Percentiles rank a stretch among this genome's conserved stretches.
Evolutionary conservation across 2,888 invertebrate genomes (phyloP).

Genomic region (Archaeoteleia sp.): DNA sequence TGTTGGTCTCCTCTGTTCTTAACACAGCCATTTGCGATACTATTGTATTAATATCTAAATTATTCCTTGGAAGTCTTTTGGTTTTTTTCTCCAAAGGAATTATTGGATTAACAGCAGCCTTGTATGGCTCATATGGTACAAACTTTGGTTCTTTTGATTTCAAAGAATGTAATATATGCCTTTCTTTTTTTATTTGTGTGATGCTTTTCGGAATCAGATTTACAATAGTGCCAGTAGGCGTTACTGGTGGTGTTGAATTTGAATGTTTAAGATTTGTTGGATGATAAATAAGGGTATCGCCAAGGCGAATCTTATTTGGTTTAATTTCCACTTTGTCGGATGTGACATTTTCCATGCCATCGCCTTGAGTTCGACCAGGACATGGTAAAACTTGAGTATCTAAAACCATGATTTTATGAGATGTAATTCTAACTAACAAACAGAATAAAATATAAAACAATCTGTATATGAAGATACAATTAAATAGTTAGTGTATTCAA

Average conservation of each 20-base stretch:
- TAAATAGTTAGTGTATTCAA: no score
- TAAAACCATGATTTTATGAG: no score
- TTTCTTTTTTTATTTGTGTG: constrained; percentile 77
- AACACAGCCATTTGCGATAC: constrained; percentile 84
- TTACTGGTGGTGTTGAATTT: constrained; percentile 72
- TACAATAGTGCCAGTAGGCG: constrained; percentile 78
- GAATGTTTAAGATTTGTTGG: constrained; percentile 70
- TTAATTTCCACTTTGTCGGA: constrained; percentile 60
- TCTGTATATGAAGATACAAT: no score
- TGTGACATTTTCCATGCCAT: constrained; percentile 83
- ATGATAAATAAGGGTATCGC: constrained; percentile 73
- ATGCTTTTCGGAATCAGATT: constrained; percentile 80
- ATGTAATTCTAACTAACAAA: no score
- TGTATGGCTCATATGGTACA: constrained; percentile 91
- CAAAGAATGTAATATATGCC: constrained; percentile 69
- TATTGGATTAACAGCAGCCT: constrained; percentile 89
- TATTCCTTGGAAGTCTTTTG: constrained; percentile 76
- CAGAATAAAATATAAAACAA: no score
- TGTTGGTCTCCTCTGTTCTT: constrained; percentile 76
- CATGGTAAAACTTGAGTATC: constrained; percentile 61
- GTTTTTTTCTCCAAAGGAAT: constrained; percentile 76
- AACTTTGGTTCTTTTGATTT: constrained; percentile 86
- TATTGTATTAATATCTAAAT: constrained; percentile 81
- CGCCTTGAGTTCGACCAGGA: constrained; percentile 81
- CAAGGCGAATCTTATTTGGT: constrained; percentile 64